phyloP scores from a whole-genome alignment of 1,140 invertebrate species.

The Heliconius eleuchia region DNA sequence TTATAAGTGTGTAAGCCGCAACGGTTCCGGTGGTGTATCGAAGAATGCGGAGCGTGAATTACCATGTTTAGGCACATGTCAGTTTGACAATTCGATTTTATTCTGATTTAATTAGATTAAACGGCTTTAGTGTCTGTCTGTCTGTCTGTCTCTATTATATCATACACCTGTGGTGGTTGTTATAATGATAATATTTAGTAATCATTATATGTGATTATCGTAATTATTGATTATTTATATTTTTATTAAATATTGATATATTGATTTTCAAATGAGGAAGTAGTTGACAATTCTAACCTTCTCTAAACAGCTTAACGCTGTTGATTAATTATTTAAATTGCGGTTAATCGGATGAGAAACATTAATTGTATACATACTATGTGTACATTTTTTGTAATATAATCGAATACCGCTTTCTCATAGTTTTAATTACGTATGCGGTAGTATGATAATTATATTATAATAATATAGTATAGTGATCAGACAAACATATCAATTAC shows the following conservation, averaged over 20 bases:
- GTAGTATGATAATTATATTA: constrained; percentile 2
- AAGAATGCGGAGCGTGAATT: constrained; percentile 79
- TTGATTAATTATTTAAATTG: constrained; percentile 4
- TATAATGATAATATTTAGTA: background rate
- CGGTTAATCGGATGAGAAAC: background rate
- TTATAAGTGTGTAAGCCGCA: constrained; percentile 65
- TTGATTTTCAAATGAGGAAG: background rate
- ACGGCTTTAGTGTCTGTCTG: background rate
- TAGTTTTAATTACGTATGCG: background rate
- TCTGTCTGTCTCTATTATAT: background rate
- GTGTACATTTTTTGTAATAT: background rate
- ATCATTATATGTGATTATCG: background rate
- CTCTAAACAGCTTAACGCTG: background rate
- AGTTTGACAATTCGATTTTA: constrained; percentile 75
- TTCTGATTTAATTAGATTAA: constrained; percentile 61
- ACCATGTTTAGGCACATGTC: constrained; percentile 77
- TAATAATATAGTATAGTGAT: constrained; percentile 41
- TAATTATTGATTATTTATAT: background rate
- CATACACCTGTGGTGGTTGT: background rate
- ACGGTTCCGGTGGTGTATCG: constrained; percentile 70
- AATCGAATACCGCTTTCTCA: background rate
- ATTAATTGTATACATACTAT: background rate
- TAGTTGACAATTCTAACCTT: background rate
- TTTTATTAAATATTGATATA: background rate
- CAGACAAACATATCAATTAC: constrained; percentile 78